A percentile compares a stretch with the other conserved stretches of the same genome.
phyloP scores from a whole-genome alignment of 2,797 vertebrate species.

The Diplodus sargus region DNA sequence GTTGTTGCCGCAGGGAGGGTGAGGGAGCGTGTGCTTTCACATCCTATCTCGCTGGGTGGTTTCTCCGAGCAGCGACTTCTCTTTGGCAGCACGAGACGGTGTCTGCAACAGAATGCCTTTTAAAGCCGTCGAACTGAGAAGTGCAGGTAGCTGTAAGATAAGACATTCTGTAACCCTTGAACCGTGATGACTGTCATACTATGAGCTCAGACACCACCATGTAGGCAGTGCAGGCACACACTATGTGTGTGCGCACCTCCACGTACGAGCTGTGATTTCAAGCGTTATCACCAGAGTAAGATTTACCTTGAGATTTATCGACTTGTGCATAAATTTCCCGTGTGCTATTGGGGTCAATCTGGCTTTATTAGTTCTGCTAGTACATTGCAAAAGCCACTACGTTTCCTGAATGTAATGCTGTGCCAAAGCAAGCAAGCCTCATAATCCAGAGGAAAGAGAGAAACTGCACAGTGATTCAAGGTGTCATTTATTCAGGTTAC shows the following conservation, averaged over 20 bases:
- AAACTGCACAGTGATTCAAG: neutral
- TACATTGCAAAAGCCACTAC: slow-evolving; percentile 22
- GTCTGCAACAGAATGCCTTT: slow-evolving; percentile 12
- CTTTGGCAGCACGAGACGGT: neutral
- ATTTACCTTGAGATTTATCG: neutral
- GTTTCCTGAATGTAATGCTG: neutral
- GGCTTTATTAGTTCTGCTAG: slow-evolving; percentile 18
- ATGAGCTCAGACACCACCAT: neutral
- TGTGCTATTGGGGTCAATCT: slow-evolving; percentile 25
- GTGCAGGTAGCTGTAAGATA: slow-evolving; percentile 16
- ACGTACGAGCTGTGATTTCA: neutral
- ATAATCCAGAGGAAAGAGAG: slow-evolving; percentile 11
- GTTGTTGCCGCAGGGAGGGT: slow-evolving; percentile 22
- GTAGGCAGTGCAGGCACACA: slow-evolving; percentile 12
- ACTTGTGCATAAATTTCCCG: slow-evolving; percentile 37
- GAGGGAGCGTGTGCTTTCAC: slow-evolving; percentile 19
- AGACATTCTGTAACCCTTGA: slow-evolving; percentile 39
- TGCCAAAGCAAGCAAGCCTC: slow-evolving; percentile 3
- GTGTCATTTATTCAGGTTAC: slow-evolving; percentile 8
- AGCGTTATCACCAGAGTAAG: neutral
- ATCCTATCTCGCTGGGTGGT: slow-evolving; percentile 17
- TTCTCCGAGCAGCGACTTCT: slow-evolving; percentile 10
- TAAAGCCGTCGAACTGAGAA: slow-evolving; percentile 7
- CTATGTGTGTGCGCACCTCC: neutral
- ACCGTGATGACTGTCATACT: slow-evolving; percentile 11